Evolutionary conservation across 2,113 vertebrate genomes (phyloP), one percentile per base, ranked within the genome.

Genomic region (Gymnarchus niloticus): DNA sequence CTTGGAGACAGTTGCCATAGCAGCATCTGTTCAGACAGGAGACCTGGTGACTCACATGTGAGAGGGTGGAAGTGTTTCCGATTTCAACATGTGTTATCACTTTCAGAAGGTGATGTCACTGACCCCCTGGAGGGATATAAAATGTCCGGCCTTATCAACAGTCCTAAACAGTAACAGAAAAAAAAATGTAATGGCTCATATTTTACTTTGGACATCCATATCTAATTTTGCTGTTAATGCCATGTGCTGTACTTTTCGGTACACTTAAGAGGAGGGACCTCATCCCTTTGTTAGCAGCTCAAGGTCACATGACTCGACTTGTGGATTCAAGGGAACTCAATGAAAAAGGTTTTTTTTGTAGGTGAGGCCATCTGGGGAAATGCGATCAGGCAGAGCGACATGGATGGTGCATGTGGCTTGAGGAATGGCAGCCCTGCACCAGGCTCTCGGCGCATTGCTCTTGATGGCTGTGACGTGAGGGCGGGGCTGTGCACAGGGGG

Each of bases 71-170:
- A 1, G 25, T 84, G 76, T 41, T 81, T 0, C 48, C n/a, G 8
- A 23, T 81, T 81, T 49, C 23, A 0, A 51, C 77, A 81, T 81
- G 48, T 81, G 46, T 81, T 81, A 81, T 48, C 77, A 81, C 85
- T 88, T 88, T 84, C 17, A 25, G 83, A 14, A 4, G 69, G 3
- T 25, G 41, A 57, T 49, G 56, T 54, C 61, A 3, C 19, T 48
- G 88, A 90, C 88, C 91, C 91, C 88, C 87, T 84, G 87, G 86
- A 17, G 25, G 87, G 90, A 88, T 90, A 89, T 78, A 88, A 89
- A 84, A 87, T n/a, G 59, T 0, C 73, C 46, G 86, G 76, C 73
- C 77, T 81, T 81, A 49, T 81, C 77, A 19, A 46, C 46, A 51
- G 14, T 44, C 49, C 23, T 81, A 51, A 81, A 81, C 48, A 44